Evolutionary conservation across 2,888 invertebrate species (phyloP).

Genomic region (Branchipolynoe longqiensis): DNA sequence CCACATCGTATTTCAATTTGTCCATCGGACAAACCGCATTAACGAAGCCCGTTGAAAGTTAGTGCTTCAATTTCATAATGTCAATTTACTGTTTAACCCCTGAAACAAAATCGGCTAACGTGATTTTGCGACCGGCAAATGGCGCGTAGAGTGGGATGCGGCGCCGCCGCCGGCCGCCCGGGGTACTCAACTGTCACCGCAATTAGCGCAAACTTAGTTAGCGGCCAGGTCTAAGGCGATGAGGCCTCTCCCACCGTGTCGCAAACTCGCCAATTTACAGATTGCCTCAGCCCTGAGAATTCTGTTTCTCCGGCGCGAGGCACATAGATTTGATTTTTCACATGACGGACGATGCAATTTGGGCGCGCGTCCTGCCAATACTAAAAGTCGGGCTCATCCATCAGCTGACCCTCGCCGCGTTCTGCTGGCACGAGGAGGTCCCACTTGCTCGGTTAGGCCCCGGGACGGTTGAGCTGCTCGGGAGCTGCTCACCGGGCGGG

Average conservation of each 20-base stretch:
- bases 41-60: slow-evolving; percentile 47
- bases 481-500: slow-evolving; percentile 11
- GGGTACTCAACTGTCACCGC: slow-evolving; percentile 37
- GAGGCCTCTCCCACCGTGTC: not conserved
- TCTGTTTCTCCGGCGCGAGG: slow-evolving; percentile 36
- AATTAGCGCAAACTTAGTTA: slow-evolving; percentile 51
- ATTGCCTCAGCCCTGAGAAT: slow-evolving; percentile 16
- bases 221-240: slow-evolving; percentile 34
- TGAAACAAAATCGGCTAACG: slow-evolving; percentile 52
- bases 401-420: slow-evolving; percentile 30
- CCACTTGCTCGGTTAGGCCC: slow-evolving; percentile 51
- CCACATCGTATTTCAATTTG: slow-evolving; percentile 56
- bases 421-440: not conserved
- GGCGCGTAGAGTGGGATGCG: slow-evolving; percentile 11
- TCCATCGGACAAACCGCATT: slow-evolving; percentile 33
- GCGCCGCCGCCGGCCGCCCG: slow-evolving; percentile 9
- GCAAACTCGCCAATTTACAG: slow-evolving; percentile 53
- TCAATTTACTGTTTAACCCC: slow-evolving; percentile 57
- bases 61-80: slow-evolving; percentile 58
- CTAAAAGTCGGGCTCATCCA: slow-evolving; percentile 47
- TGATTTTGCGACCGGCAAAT: not conserved
- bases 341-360: slow-evolving; percentile 54
- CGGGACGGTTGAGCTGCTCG: slow-evolving; percentile 18
- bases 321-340: slow-evolving; percentile 57
- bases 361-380: slow-evolving; percentile 48